Percentiles rank a stretch among this genome's conserved stretches.
Conservation (phyloP, 2,113 vertebrate genomes). For the Capreolus pygargus region DNA sequence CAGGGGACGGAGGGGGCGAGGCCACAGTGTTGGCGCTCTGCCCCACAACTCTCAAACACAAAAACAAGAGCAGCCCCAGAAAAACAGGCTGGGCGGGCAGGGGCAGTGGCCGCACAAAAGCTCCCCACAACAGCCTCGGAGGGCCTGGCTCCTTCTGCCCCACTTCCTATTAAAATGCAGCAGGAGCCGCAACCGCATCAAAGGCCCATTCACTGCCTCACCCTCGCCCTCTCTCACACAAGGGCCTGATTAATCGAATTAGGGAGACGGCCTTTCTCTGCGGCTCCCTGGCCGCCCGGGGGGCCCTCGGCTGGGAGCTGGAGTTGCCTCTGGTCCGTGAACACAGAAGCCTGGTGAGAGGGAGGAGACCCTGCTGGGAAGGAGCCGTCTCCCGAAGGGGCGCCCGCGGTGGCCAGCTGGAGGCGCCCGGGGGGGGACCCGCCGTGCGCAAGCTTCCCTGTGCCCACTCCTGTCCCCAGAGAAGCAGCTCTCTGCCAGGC, state of each 20-base stretch:
- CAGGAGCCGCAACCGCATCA: not conserved
- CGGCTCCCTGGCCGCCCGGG: not conserved
- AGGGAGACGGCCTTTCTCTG: conserved; percentile 16
- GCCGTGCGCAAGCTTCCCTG: not conserved
- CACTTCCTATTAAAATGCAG: conserved; percentile 57
- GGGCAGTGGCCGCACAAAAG: conserved; percentile 43
- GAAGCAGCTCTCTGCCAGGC: not conserved
- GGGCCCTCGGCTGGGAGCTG: not conserved
- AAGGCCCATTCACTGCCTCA: conserved; percentile 64
- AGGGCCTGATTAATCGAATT: conserved; percentile 35
- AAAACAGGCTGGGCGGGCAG: not conserved
- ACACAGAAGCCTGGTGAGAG: not conserved
- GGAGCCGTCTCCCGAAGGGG: not conserved
- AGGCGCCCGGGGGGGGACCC: not conserved
- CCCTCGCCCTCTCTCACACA: not conserved
- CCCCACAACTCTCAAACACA: not conserved
- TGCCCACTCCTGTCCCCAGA: accelerated
- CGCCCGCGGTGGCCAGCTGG: not conserved
- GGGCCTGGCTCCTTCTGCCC: not conserved
- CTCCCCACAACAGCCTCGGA: not conserved
- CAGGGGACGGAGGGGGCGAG: not conserved
- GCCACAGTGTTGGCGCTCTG: not conserved
- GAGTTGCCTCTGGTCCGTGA: not conserved
- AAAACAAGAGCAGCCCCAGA: not conserved
- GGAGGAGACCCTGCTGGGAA: not conserved